These are phyloP conservation scores for Stichopus chloronotus DNA, from an alignment of 35 echinoderm and acorn worm genomes.

Conservation along the genomic window DNA sequence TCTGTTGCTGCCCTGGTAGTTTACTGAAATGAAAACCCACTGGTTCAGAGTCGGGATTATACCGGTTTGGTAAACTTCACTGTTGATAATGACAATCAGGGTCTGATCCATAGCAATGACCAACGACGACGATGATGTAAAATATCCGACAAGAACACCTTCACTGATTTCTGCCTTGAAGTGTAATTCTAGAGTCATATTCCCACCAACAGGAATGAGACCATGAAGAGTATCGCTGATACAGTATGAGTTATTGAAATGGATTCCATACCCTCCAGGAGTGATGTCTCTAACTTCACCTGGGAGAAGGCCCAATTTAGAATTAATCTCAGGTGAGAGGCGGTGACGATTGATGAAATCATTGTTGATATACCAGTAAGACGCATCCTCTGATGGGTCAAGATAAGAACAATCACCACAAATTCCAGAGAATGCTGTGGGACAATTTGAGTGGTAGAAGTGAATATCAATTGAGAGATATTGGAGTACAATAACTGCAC, in stretches of 20 bases:
- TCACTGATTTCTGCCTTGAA: conserved; percentile 46
- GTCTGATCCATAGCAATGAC: conserved; percentile 37
- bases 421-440: conserved; percentile 69
- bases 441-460: neutral
- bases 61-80: conserved; percentile 50
- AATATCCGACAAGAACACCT: conserved; percentile 30
- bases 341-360: neutral
- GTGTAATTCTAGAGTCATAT: conserved; percentile 81
- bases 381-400: conserved; percentile 1
- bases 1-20: conserved; percentile 55
- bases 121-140: neutral
- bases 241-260: conserved; percentile 73
- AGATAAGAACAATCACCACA: conserved; percentile 46
- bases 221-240: conserved; percentile 60
- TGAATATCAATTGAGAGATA: conserved; percentile 65
- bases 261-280: conserved; percentile 63
- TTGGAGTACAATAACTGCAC: conserved; percentile 54
- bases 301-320: neutral
- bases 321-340: neutral
- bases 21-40: conserved; percentile 80
- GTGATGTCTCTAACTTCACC: conserved; percentile 57
- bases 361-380: conserved; percentile 38
- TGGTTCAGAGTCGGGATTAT: conserved; percentile 46
- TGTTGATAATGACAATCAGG: conserved; percentile 1
- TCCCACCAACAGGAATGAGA: conserved; percentile 29